Evolutionary conservation across 2,113 vertebrate species (phyloP).

Genomic region (Cathartes aura): DNA sequence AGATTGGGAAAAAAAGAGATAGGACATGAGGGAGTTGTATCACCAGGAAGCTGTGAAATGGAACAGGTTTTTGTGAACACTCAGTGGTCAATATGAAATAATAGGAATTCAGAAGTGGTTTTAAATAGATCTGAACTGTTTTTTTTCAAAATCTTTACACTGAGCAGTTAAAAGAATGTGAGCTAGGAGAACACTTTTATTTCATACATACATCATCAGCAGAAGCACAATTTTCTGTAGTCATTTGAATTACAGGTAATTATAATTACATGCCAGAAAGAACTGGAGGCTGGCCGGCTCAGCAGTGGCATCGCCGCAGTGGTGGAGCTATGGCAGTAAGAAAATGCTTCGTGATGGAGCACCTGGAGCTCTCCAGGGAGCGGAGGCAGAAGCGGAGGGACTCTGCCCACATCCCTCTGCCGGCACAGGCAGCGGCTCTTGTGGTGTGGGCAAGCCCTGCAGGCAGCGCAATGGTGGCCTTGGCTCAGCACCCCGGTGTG

Average conservation of each 20-base stretch:
- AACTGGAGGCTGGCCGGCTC: not conserved
- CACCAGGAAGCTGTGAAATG: not conserved
- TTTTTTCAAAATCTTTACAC: not conserved
- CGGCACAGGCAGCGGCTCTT: accelerated
- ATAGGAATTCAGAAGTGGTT: not conserved
- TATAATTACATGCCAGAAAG: not conserved
- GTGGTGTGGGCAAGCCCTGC: not conserved
- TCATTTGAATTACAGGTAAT: not conserved
- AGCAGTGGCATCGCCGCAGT: accelerated
- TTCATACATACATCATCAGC: not conserved
- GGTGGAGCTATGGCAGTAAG: not conserved
- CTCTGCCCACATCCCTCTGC: not conserved
- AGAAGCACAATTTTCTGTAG: not conserved
- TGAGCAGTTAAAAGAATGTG: not conserved
- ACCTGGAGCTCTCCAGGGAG: not conserved
- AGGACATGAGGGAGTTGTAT: not conserved
- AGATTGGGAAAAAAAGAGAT: not conserved
- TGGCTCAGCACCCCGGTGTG: not conserved
- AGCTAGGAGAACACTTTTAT: not conserved
- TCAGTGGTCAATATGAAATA: not conserved
- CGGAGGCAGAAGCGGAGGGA: not conserved
- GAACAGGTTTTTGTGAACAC: not conserved
- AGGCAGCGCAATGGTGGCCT: not conserved
- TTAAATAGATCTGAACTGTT: not conserved
- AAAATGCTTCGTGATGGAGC: not conserved